Evolutionary conservation across 2,888 invertebrate species (phyloP).

Genomic region (Phortica okadai): DNA sequence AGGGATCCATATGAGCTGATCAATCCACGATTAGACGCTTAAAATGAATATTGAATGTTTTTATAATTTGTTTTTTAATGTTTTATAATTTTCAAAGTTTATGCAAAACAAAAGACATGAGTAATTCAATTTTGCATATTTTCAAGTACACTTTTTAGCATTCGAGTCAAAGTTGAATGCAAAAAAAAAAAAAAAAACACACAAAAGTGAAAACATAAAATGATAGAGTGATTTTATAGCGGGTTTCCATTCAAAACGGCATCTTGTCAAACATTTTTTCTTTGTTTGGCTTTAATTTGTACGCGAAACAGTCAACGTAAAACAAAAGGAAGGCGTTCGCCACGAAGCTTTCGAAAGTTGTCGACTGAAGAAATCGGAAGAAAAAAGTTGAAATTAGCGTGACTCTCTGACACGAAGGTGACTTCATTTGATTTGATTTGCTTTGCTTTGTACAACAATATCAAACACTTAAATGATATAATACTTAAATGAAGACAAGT

Average conservation of each 20-base stretch:
- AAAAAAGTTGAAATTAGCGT: constrained; percentile 44
- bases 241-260: constrained; percentile 41
- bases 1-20: no score
- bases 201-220: constrained; percentile 12
- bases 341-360: constrained; percentile 30
- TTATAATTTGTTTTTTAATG: no score
- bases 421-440: background rate
- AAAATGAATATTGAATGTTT: no score
- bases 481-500: no score
- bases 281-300: constrained; percentile 18
- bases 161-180: constrained; percentile 56
- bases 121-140: constrained; percentile 26
- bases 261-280: background rate
- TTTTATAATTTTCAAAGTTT: constrained; percentile 43
- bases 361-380: constrained; percentile 20
- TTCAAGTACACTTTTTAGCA: constrained; percentile 32
- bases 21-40: no score
- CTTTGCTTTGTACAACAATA: no score
- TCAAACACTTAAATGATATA: no score
- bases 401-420: constrained; percentile 45
- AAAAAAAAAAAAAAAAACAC: constrained; percentile 38
- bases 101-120: constrained; percentile 61
- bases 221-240: constrained; percentile 16
- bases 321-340: background rate
- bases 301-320: constrained; percentile 26